Evolutionary conservation across 1,140 invertebrate species (phyloP).

Genomic region (Drosophila miranda): DNA sequence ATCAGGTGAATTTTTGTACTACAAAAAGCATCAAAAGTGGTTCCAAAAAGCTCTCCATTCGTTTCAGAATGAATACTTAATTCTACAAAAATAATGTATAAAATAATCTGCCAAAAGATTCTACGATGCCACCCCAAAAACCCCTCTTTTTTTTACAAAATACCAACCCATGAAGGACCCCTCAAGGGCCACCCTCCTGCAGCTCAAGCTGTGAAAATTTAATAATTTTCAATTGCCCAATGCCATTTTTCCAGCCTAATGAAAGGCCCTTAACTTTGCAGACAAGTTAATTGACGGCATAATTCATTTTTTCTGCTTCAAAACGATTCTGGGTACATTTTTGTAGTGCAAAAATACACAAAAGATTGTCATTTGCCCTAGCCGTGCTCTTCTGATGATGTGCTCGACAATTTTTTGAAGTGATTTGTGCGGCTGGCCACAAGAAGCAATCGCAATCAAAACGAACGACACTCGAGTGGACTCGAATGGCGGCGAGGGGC

Average conservation of each 20-base stretch:
- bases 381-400: not conserved
- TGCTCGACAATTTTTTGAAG: constrained; percentile 60
- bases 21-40: no score
- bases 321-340: not conserved
- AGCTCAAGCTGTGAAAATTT: constrained; percentile 5
- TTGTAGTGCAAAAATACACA: constrained; percentile 39
- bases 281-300: constrained; percentile 47
- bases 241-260: constrained; percentile 14
- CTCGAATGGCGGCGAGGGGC: not conserved
- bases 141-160: no score
- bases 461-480: constrained; percentile 55
- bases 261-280: constrained; percentile 59
- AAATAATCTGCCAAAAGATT: no score
- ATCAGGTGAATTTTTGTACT: no score
- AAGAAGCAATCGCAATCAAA: constrained; percentile 62
- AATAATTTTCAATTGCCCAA: constrained; percentile 22
- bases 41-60: no score
- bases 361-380: constrained; percentile 34
- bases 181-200: not conserved
- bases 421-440: constrained; percentile 65
- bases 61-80: no score
- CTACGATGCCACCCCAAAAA: no score
- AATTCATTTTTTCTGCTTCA: constrained; percentile 13
- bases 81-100: no score
- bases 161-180: no score